A percentile compares a stretch with the other conserved stretches of the same genome.
These are phyloP conservation scores for Patella ulyssiponensis DNA, from an alignment of 2,888 invertebrate genomes.

Conservation along the genomic window DNA sequence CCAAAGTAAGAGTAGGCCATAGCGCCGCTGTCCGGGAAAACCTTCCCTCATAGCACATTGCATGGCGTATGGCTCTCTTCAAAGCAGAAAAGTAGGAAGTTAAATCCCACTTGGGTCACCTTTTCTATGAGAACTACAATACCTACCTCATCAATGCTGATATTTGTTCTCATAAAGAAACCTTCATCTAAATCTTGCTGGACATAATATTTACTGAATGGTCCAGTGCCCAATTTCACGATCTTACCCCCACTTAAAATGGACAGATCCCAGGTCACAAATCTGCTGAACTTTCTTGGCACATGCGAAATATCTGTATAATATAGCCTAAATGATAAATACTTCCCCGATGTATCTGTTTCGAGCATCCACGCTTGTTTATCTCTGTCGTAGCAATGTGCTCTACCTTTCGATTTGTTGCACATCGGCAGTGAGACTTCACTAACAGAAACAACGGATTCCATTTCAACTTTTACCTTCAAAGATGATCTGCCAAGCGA, in stretches of 20 bases:
- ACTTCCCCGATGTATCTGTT: constrained; percentile 84
- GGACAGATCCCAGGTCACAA: constrained; percentile 64
- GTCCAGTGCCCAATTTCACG: constrained; percentile 81
- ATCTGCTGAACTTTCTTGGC: constrained; percentile 82
- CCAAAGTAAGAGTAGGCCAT: no score
- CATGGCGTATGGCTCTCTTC: no score
- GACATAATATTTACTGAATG: constrained; percentile 85
- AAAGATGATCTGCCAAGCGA: constrained; percentile 69
- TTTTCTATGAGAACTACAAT: background rate
- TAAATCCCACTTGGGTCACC: no score
- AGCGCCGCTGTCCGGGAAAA: no score
- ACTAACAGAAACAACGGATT: constrained; percentile 81
- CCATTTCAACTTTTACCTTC: constrained; percentile 82
- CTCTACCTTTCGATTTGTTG: constrained; percentile 52
- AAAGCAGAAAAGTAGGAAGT: no score
- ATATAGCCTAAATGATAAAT: constrained; percentile 81
- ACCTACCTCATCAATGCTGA: constrained; percentile 81
- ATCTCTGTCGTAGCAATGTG: constrained; percentile 84
- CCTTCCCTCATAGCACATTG: no score
- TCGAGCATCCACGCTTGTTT: constrained; percentile 87
- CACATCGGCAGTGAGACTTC: constrained; percentile 74
- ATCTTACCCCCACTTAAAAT: constrained; percentile 60
- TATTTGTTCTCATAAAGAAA: constrained; percentile 84
- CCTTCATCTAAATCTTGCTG: constrained; percentile 86
- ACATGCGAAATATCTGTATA: constrained; percentile 76